phyloP scores from a whole-genome alignment of 2,888 invertebrate species.

The Nomada ferruginata region DNA sequence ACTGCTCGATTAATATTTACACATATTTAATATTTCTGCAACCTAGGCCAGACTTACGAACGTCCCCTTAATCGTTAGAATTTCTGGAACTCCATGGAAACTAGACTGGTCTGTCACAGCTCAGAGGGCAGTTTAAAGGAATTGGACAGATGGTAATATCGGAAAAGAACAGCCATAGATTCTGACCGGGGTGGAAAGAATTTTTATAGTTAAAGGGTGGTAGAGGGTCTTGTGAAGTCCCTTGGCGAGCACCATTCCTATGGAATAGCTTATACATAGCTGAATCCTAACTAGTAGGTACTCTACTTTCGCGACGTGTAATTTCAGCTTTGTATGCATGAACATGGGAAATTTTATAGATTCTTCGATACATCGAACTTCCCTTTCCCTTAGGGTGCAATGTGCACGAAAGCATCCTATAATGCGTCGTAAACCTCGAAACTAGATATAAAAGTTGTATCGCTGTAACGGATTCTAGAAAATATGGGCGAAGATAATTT shows the following conservation, averaged over 20 bases:
- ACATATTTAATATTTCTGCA: no score
- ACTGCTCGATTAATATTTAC: no score
- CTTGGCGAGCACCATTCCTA: neutral
- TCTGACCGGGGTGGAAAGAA: neutral
- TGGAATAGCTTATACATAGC: conserved; percentile 4
- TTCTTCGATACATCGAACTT: conserved; percentile 10
- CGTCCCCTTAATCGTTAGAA: no score
- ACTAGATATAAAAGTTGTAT: neutral
- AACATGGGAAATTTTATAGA: conserved; percentile 27
- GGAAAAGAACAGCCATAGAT: neutral
- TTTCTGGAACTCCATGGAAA: neutral
- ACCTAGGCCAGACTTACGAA: no score
- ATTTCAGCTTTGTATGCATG: conserved; percentile 51
- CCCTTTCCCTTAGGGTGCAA: neutral
- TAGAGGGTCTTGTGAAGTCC: conserved; percentile 13
- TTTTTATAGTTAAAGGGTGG: neutral
- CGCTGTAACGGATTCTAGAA: neutral
- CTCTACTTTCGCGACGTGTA: conserved; percentile 14
- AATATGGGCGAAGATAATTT: neutral
- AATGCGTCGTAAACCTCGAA: neutral
- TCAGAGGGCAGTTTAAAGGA: neutral
- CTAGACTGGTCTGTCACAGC: neutral
- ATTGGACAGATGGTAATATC: conserved; percentile 8
- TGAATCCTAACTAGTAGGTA: conserved; percentile 24
- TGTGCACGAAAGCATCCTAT: neutral